Percentiles rank a stretch among this genome's conserved stretches.
phyloP scores from a whole-genome alignment of 1,140 invertebrate genomes.

The Ostrea edulis region DNA sequence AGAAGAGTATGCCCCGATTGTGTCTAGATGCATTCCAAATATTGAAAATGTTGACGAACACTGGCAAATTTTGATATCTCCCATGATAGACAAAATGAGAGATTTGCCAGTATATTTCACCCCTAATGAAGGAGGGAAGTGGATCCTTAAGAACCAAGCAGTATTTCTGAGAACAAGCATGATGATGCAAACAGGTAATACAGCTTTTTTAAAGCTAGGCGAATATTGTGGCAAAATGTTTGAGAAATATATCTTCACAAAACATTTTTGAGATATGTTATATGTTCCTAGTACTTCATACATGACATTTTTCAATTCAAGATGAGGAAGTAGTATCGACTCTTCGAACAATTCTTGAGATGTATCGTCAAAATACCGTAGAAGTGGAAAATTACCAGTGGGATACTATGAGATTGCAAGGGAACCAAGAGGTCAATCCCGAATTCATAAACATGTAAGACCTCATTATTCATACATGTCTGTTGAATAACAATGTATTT shows the following conservation, averaged over 20 bases:
- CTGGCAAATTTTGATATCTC: constrained; percentile 43
- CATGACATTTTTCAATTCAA: not conserved
- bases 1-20: not conserved
- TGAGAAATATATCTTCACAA: no score
- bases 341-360: not conserved
- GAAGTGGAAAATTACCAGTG: not conserved
- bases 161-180: constrained; percentile 37
- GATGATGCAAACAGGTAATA: not conserved
- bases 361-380: not conserved
- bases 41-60: constrained; percentile 35
- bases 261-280: not conserved
- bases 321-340: not conserved
- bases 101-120: constrained; percentile 41
- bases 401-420: not conserved
- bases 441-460: not conserved
- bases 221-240: no score
- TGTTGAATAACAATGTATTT: no score
- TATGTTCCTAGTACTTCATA: not conserved
- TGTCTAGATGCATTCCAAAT: constrained; percentile 51
- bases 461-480: no score
- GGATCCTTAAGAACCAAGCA: constrained; percentile 45
- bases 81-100: constrained; percentile 35
- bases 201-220: no score
- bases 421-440: not conserved
- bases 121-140: constrained; percentile 44